phyloP scores from a whole-genome alignment of 2,113 vertebrate species.

The Camelus bactrianus region DNA sequence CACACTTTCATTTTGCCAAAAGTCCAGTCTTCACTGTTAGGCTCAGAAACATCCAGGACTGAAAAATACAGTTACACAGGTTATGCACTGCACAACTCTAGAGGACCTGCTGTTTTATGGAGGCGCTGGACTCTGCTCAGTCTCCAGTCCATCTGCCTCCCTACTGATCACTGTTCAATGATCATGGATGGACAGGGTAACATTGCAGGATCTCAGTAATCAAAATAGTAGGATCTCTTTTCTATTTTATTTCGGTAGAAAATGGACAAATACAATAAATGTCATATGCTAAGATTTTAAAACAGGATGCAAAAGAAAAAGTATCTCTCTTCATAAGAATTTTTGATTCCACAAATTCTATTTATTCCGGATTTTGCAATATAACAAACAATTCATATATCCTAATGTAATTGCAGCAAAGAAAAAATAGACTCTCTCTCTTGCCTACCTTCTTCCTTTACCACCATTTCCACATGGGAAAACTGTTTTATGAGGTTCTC shows the following conservation, averaged over 20 bases:
- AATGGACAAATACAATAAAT: background rate
- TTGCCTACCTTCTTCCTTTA: background rate
- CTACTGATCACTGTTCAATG: background rate
- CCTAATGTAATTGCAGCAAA: background rate
- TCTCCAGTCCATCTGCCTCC: background rate
- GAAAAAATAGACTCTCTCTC: background rate
- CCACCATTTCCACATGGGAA: background rate
- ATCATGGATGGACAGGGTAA: background rate
- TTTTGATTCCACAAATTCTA: background rate
- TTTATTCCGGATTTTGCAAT: conserved; percentile 15
- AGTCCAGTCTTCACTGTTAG: background rate
- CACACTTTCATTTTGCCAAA: background rate
- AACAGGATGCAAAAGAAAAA: conserved; percentile 39
- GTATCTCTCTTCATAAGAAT: background rate
- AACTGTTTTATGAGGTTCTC: conserved; percentile 8
- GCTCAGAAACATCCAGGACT: background rate
- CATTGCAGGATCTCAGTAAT: background rate
- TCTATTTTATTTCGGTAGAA: background rate
- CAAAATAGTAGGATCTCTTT: background rate
- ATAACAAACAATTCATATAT: background rate
- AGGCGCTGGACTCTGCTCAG: background rate
- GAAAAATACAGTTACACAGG: background rate
- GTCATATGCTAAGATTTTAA: conserved; percentile 36
- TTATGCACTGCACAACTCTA: background rate
- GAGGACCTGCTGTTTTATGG: background rate